These are phyloP conservation scores for Anthonomus grandis DNA, from an alignment of 1,140 invertebrate genomes.

Conservation along the genomic window DNA sequence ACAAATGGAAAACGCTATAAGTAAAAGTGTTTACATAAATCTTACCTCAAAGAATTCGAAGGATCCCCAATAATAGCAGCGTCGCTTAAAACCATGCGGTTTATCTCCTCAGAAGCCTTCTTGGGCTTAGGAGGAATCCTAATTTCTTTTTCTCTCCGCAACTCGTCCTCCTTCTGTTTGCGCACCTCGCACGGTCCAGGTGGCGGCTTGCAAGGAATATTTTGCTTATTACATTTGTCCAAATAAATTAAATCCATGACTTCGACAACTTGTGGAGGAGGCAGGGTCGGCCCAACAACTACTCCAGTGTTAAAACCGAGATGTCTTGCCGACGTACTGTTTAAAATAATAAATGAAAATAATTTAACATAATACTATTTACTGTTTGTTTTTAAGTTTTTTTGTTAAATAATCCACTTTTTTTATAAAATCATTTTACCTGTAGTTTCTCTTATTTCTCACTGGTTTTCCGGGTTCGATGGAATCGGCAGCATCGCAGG, in stretches of 20 bases:
- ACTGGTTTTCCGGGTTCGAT: constrained; percentile 25
- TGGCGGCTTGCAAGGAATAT: constrained; percentile 17
- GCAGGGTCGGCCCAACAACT: neutral
- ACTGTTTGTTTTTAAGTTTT: neutral
- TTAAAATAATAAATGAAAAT: neutral
- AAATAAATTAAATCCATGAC: neutral
- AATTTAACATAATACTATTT: neutral
- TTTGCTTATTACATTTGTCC: too few species aligned
- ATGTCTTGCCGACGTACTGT: constrained; percentile 4
- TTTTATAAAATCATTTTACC: neutral
- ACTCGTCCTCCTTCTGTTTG: constrained; percentile 7
- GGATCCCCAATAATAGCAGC: too few species aligned
- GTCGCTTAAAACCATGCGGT: neutral
- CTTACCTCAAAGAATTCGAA: too few species aligned
- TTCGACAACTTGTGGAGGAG: neutral
- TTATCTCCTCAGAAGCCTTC: neutral
- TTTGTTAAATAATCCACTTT: neutral
- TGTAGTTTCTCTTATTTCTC: constrained; percentile 4
- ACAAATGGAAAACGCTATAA: too few species aligned
- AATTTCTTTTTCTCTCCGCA: neutral
- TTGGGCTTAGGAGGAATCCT: neutral
- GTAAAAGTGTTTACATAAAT: too few species aligned
- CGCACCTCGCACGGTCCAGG: constrained; percentile 18
- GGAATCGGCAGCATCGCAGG: constrained; percentile 24
- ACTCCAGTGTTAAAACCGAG: constrained; percentile 11